Evolutionary conservation across 2,888 invertebrate genomes (phyloP).

Genomic region (Venusia cambrica): DNA sequence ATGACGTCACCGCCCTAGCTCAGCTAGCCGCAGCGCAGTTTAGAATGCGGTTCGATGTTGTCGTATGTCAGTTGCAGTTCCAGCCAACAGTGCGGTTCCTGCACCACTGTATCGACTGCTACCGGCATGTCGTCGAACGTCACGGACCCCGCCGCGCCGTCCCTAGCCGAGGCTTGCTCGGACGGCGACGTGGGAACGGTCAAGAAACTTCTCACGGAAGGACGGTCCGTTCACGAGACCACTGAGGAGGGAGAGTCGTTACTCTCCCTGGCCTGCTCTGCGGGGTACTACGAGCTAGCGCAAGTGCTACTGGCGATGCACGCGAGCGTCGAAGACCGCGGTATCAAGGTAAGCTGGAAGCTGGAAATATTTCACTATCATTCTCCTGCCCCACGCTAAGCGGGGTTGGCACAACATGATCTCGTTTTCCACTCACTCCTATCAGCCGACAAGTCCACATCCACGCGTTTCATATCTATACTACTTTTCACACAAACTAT

Average conservation of each 20-base stretch:
- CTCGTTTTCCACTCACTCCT: no score
- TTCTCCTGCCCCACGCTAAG: no score
- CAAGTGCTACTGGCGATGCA: conserved; percentile 98
- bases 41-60: no score
- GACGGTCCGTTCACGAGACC: conserved; percentile 96
- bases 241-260: conserved; percentile 98
- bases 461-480: no score
- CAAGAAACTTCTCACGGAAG: conserved; percentile 94
- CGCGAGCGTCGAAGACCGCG: conserved; percentile 98
- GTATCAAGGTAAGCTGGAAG: conserved; percentile 91
- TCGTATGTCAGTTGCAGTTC: conserved; percentile 24
- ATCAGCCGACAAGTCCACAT: no score
- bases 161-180: conserved; percentile 95
- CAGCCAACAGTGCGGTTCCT: conserved; percentile 72
- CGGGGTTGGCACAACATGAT: no score
- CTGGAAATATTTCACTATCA: no score
- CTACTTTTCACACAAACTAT: no score
- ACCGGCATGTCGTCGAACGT: conserved; percentile 75
- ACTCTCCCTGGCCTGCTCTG: conserved; percentile 97
- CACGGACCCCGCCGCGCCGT: conserved; percentile 83
- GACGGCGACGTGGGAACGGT: conserved; percentile 97
- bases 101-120: conserved; percentile 63
- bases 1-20: conserved; percentile 28
- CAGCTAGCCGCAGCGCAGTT: no score
- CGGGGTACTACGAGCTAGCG: conserved; percentile 98